These are phyloP conservation scores for Polyommatus icarus DNA, from an alignment of 2,888 invertebrate species.

Conservation along the genomic window DNA sequence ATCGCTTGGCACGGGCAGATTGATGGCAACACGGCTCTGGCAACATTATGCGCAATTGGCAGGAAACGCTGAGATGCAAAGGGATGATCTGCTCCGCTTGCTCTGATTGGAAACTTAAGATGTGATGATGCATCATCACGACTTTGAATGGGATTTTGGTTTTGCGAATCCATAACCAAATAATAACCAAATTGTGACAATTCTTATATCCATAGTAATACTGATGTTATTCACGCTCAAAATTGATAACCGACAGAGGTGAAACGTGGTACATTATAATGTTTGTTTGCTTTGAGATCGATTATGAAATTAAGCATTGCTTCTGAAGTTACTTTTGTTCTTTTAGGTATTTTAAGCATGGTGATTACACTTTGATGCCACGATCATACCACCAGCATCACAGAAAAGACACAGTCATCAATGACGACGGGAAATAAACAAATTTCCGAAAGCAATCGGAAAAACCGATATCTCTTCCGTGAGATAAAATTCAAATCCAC, in stretches of 20 bases:
- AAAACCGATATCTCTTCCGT: conserved; percentile 29
- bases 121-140: not conserved
- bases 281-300: too few species aligned
- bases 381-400: too few species aligned
- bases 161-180: too few species aligned
- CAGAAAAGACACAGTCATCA: not conserved
- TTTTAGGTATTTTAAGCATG: not conserved
- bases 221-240: too few species aligned
- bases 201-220: too few species aligned
- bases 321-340: not conserved
- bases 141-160: not conserved
- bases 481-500: conserved; percentile 42
- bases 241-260: too few species aligned
- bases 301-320: too few species aligned
- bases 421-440: not conserved
- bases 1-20: conserved; percentile 41
- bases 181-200: too few species aligned
- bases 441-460: conserved; percentile 31
- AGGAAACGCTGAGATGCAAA: conserved; percentile 38
- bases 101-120: not conserved
- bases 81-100: not conserved
- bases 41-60: conserved; percentile 41
- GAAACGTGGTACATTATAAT: too few species aligned
- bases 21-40: conserved; percentile 44
- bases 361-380: not conserved